Evolutionary conservation across 2,113 vertebrate species (phyloP), one percentile per base, ranked within the genome.

Genomic region (Papio anubis): DNA sequence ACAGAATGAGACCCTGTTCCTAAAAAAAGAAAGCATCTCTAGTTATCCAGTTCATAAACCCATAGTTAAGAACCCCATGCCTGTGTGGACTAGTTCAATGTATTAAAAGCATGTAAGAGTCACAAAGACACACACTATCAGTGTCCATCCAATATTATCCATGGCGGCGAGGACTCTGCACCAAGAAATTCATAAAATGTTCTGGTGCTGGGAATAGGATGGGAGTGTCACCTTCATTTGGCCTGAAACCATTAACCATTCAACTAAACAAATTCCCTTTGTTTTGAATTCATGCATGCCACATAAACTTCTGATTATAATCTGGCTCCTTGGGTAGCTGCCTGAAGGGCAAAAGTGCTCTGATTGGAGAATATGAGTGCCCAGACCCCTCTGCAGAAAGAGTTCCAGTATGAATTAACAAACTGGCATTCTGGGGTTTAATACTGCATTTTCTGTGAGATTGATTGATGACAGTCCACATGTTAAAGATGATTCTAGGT

Each of bases 301-400:
- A 90, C 48, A 79, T 35, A 90, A 87, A 91, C 23, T 85, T 94
- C 78, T 94, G 50, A 50, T 96, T 85, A 45, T 66, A 85, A 66
- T 32, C 72, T 82, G 78, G 52, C 12, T 88, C 61, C 79, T 92
- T 45, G 27, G 18, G 70, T 50, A 86, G 43, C 12, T 88, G 25
- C 70, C 40, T 59, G 23, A 6, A 61, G 38, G 48, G 32, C 55
- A 80, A 87, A 80, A 93, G n/a, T 23, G 78, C 25, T 86, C 80
- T 73, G 38, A 90, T 48, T n/a, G 92, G 30, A 96, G 48, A 88
- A 35, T 79, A 14, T 72, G 84, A 50, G 27, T 45, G 32, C 59
- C 55, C 48, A 55, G 25, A 52, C 9, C 13, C 21, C 38, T 72
- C 61, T 75, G 88, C 57, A 85, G 57, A 89, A 72, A 73, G 43